Conservation (phyloP, 1,140 invertebrate species). For the Cotesia glomerata region DNA sequence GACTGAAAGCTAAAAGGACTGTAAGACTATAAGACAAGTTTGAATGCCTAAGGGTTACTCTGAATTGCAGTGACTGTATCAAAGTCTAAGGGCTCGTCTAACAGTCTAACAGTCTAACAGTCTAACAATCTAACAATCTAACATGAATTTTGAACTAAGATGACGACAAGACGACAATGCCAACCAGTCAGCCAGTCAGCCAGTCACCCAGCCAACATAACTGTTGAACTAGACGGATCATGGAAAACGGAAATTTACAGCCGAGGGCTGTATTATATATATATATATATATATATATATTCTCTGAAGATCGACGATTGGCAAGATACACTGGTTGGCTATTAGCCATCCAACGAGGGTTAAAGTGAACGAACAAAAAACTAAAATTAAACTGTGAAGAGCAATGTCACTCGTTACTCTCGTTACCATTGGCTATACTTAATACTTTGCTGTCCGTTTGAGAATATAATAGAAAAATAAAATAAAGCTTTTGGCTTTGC, state of each 20-base stretch:
- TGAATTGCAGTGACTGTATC: neutral
- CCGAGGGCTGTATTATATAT: too few relatives aligned
- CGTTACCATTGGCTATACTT: too few relatives aligned
- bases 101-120: too few relatives aligned
- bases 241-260: too few relatives aligned
- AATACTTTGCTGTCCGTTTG: too few relatives aligned
- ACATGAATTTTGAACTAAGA: neutral
- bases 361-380: slow-evolving; percentile 36
- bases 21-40: neutral
- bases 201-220: neutral
- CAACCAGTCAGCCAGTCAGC: neutral
- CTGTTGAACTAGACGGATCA: neutral
- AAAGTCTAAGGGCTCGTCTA: too few relatives aligned
- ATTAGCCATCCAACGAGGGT: slow-evolving; percentile 49
- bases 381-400: slow-evolving; percentile 21
- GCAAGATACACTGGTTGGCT: slow-evolving; percentile 44
- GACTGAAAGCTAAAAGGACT: neutral
- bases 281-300: neutral
- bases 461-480: too few relatives aligned
- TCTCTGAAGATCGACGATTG: slow-evolving; percentile 14
- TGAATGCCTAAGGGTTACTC: neutral
- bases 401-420: slow-evolving; percentile 44
- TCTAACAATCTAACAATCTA: too few relatives aligned
- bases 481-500: too few relatives aligned
- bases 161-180: neutral